phyloP scores from a whole-genome alignment of 2,797 vertebrate species.

The Oryzias dopingdopingensis region DNA sequence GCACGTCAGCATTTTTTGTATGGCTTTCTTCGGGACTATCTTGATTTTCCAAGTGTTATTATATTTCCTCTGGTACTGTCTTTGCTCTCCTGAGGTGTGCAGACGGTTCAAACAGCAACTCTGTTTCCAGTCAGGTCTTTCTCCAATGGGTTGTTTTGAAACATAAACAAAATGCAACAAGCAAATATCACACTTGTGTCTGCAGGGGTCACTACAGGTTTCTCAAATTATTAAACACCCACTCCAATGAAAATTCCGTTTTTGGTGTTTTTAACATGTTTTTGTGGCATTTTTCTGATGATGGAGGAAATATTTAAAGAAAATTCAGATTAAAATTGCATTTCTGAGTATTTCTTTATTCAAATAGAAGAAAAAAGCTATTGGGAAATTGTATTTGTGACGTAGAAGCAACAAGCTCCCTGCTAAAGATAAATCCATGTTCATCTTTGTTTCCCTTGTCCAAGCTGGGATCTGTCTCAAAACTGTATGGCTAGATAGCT shows the following conservation, averaged over 20 bases:
- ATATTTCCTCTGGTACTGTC: not conserved
- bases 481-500: too few relatives aligned
- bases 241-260: not conserved
- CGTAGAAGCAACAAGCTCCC: too few relatives aligned
- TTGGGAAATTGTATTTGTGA: too few relatives aligned
- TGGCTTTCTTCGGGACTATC: not conserved
- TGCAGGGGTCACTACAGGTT: not conserved
- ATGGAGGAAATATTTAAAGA: too few relatives aligned
- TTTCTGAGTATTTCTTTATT: too few relatives aligned
- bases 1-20: not conserved
- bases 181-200: constrained; percentile 10
- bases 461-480: too few relatives aligned
- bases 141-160: not conserved
- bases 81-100: not conserved
- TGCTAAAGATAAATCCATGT: too few relatives aligned
- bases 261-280: too few relatives aligned
- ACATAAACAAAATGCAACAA: constrained; percentile 15
- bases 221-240: constrained; percentile 1
- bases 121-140: constrained; percentile 15
- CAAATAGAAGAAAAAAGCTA: too few relatives aligned
- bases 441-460: too few relatives aligned
- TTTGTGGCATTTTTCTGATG: too few relatives aligned
- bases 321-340: too few relatives aligned
- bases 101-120: constrained; percentile 16
- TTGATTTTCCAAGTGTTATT: not conserved